phyloP scores from a whole-genome alignment of 2,888 invertebrate genomes.

The Xestobium rufovillosum region DNA sequence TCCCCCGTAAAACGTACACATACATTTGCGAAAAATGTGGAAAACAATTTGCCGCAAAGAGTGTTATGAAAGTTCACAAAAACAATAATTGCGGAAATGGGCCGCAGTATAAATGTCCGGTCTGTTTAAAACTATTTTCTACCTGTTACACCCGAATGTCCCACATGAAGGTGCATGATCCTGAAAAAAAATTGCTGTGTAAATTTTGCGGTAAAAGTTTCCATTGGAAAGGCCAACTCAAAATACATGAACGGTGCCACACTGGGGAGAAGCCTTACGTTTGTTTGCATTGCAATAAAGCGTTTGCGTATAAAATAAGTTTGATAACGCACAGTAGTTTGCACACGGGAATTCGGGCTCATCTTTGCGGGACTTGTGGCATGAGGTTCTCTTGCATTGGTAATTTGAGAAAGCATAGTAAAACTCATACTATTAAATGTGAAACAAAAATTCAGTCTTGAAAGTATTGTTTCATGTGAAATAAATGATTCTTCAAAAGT shows the following conservation, averaged over 20 bases:
- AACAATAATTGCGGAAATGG: constrained; percentile 41
- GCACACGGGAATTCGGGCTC: constrained; percentile 44
- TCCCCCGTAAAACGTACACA: constrained; percentile 28
- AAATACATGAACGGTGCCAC: constrained; percentile 42
- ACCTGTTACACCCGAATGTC: constrained; percentile 43
- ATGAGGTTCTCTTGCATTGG: constrained; percentile 45
- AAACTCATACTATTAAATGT: constrained; percentile 43
- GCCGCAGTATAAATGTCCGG: constrained; percentile 31
- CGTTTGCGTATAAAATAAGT: constrained; percentile 45
- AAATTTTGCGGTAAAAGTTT: constrained; percentile 38
- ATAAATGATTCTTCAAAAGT: no score
- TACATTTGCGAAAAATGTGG: constrained; percentile 37
- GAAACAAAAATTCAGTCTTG: no score
- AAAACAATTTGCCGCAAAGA: constrained; percentile 37
- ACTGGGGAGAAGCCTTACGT: constrained; percentile 47
- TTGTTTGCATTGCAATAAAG: constrained; percentile 39
- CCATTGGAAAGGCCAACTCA: constrained; percentile 38
- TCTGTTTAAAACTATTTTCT: constrained; percentile 42
- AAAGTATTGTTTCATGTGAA: no score
- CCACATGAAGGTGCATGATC: constrained; percentile 43
- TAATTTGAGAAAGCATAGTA: constrained; percentile 45
- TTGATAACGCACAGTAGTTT: constrained; percentile 44
- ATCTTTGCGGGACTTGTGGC: constrained; percentile 44
- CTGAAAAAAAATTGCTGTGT: constrained; percentile 33
- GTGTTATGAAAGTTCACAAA: constrained; percentile 42